Evolutionary conservation across 2,113 vertebrate genomes (phyloP), one percentile per base, ranked within the genome.

Genomic region (Terrapene triunguis): DNA sequence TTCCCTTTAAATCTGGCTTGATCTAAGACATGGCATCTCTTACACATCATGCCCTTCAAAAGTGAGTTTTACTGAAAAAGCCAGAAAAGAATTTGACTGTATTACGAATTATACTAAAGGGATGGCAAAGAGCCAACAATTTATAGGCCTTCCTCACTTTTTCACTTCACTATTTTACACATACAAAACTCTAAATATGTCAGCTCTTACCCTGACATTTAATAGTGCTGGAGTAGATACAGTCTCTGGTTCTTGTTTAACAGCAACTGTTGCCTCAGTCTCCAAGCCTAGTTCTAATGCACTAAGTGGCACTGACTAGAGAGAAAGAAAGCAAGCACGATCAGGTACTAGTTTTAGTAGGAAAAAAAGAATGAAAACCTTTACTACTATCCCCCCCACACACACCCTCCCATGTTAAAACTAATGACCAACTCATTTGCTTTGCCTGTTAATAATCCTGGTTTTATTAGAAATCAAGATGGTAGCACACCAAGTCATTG

Each of bases 141-240:
- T 65, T 27, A 82, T 4, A 62, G 35, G 24, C 85, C 38, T 47
- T 27, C 3, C 10, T 84, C 51, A 42, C 78, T 3, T 48, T 27
- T 21, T n/a, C 69, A 19, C 69, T 89, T 92, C 11, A 84, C 59
- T 42, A 92, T 32, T 7, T 8, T 0, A 1, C 27, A 44, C 42
- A 57, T 42, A 24, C 16, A n/a, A 47, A 85, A 83, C 2, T 72
- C 93, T 47, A 16, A 83, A 53, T 44, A 48, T 16, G 35, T 0
- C 84, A 89, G 69, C 3, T 84, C 99, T 98, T 98, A 99, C 99
- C 99, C 99, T 98, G 97, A 99, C 98, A 96, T 99, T 99, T 97
- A 99, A 88, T 29, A 99, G 98, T 84, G 99, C 96, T 80, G 99
- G 98, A 97, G 98, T 97, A 54, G 98, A 98, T 50, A 98, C 96